Evolutionary conservation across 53 echinoderm and acorn worm species (phyloP).

Genomic region (Holothuria leucospilota): DNA sequence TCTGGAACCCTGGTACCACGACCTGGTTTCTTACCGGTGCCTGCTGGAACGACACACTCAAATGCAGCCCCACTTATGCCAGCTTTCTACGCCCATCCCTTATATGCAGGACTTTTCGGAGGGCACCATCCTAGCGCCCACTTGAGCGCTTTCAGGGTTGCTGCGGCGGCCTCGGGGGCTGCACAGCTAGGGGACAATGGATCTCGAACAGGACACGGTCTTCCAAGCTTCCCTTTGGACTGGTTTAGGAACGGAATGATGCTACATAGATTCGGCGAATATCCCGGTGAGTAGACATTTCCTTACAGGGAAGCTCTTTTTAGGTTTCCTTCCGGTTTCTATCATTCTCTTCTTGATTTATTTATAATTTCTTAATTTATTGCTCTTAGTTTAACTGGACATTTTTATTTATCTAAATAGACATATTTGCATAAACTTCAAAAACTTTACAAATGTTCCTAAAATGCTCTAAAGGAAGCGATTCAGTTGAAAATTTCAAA

Average conservation of each 20-base stretch:
- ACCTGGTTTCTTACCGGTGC: slow-evolving; percentile 88
- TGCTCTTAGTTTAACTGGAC: neutral
- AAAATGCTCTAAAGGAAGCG: neutral
- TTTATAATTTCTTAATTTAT: too few species aligned
- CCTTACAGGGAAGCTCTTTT: neutral
- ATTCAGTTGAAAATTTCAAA: too few species aligned
- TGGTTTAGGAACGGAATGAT: slow-evolving; percentile 91
- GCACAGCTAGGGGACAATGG: slow-evolving; percentile 75
- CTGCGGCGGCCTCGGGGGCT: slow-evolving; percentile 72
- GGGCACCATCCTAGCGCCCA: slow-evolving; percentile 84
- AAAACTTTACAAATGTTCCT: too few species aligned
- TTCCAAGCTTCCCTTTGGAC: slow-evolving; percentile 81
- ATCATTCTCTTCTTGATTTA: too few species aligned
- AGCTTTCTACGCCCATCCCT: slow-evolving; percentile 94
- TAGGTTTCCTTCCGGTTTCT: too few species aligned
- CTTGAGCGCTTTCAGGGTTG: slow-evolving; percentile 88
- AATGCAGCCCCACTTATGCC: slow-evolving; percentile 79
- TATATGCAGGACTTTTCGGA: slow-evolving; percentile 83
- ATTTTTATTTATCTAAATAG: neutral
- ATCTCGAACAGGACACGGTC: slow-evolving; percentile 68
- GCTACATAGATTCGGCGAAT: slow-evolving; percentile 94
- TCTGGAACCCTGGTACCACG: slow-evolving; percentile 86
- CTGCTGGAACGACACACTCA: slow-evolving; percentile 57
- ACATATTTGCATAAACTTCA: too few species aligned
- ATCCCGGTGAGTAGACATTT: slow-evolving; percentile 62